Evolutionary conservation across 2,888 invertebrate genomes (phyloP), one percentile per base, ranked within the genome.

Genomic region (Blomia tropicalis): DNA sequence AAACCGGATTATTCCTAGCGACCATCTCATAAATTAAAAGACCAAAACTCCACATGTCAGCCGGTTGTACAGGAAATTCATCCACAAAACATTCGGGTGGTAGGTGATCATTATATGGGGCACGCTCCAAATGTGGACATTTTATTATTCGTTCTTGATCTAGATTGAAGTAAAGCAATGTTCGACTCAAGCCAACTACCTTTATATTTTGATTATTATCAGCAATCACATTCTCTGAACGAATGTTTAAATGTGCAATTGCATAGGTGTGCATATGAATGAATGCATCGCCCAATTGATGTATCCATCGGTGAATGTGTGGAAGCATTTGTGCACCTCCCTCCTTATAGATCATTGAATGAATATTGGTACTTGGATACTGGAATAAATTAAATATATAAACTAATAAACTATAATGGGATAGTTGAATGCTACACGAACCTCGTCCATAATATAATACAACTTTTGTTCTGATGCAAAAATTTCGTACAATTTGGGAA

Each of bases 201-300:
- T 47, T 58, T 5, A 51, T 31, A 31, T 59, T 43, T 22, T 17
- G 23, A 4, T 56, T n/a, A 4, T 29, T 14, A 31, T 59, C 59
- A 19, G 53, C 56, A n/a, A 59, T 43, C 4, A 59, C 22, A 59
- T 59, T 59, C 7, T 59, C 59, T 17, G 47, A 30, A 22, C 59
- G 59, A n/a, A 59, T 58, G 31, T 59, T 59, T 19, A 43, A 23
- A 31, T 59, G 59, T 22, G 59, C 59, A 19, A 59, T 56, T 5
- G 43, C 59, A 5, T 25, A 58, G 22, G 22, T 25, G 25, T 59
- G 59, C 47, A 59, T 43, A 31, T 19, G 53, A 51, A 19, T 31
- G 23, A 47, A 25, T 14, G 59, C 59, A 11, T 59, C 44, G 14
- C 22, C 58, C 47, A 59, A 27, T 29, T 59, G 59, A 17, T 29